Conservation (phyloP, 2,113 vertebrate species). For the Macroglossus sobrinus region DNA sequence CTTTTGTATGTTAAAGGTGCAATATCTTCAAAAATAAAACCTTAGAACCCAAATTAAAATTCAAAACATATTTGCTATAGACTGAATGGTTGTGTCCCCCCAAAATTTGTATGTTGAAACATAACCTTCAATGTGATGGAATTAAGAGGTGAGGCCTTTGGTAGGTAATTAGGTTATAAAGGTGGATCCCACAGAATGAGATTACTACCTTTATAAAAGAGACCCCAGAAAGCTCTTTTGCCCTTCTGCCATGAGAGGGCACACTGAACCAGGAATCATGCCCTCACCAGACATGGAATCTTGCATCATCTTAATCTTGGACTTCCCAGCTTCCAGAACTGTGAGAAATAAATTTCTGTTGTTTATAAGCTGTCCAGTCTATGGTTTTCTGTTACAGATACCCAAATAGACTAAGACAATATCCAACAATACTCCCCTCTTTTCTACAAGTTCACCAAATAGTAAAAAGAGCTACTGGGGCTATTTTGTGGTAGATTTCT, state of each 20-base stretch:
- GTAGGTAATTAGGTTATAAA: not conserved
- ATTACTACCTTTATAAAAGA: not conserved
- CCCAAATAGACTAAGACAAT: not conserved
- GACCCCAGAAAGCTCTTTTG: not conserved
- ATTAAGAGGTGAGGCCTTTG: not conserved
- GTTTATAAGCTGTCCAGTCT: not conserved
- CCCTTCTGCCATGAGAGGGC: not conserved
- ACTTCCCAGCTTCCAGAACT: not conserved
- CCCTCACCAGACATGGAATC: not conserved
- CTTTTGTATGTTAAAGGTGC: not conserved
- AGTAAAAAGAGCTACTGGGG: not conserved
- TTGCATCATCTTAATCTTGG: not conserved
- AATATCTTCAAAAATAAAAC: not conserved
- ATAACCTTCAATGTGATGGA: not conserved
- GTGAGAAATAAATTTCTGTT: not conserved
- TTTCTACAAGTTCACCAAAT: not conserved
- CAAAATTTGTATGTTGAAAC: not conserved
- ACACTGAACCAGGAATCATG: not conserved
- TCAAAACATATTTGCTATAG: not conserved
- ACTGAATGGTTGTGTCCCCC: not conserved
- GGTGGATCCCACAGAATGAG: not conserved
- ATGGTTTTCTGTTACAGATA: not conserved
- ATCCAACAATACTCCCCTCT: not conserved
- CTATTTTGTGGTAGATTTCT: not conserved
- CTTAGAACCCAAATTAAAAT: slow-evolving; percentile 12